Percentiles rank a stretch among this genome's conserved stretches.
phyloP scores from a whole-genome alignment of 1,140 invertebrate species.

The Drosophila teissieri region DNA sequence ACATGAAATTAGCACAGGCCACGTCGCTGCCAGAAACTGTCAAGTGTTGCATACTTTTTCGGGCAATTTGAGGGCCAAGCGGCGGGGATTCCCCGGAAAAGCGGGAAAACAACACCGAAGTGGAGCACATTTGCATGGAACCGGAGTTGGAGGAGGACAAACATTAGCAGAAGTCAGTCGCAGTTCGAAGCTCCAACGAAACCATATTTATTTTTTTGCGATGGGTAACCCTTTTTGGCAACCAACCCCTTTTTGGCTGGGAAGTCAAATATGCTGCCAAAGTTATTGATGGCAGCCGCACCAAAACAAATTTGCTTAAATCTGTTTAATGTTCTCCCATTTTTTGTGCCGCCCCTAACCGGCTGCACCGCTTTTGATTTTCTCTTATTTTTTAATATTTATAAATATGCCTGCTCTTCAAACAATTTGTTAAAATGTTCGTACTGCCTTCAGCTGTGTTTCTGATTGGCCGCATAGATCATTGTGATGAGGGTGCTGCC shows the following conservation, averaged over 20 bases:
- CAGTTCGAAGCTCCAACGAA: slow-evolving; percentile 6
- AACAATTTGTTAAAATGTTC: slow-evolving; percentile 26
- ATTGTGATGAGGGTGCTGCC: slow-evolving; percentile 56
- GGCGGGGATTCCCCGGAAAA: not conserved
- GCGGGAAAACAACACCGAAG: slow-evolving; percentile 3
- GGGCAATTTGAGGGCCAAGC: slow-evolving; percentile 43
- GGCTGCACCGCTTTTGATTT: slow-evolving; percentile 8
- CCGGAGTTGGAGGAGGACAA: slow-evolving; percentile 35
- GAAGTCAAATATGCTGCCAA: slow-evolving; percentile 78
- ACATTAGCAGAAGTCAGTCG: slow-evolving; percentile 49
- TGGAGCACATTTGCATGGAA: slow-evolving; percentile 71
- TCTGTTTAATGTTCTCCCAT: slow-evolving; percentile 81
- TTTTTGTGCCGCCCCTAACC: slow-evolving; percentile 56
- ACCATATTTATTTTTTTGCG: slow-evolving; percentile 26
- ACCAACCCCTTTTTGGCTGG: slow-evolving; percentile 18
- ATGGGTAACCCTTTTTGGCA: slow-evolving; percentile 37
- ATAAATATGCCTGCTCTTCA: slow-evolving; percentile 50
- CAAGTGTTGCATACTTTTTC: slow-evolving; percentile 73
- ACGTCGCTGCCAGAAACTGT: slow-evolving; percentile 43
- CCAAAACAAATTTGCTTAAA: slow-evolving; percentile 82
- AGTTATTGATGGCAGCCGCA: slow-evolving; percentile 80
- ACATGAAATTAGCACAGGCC: slow-evolving; percentile 65
- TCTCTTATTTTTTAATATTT: slow-evolving; percentile 57
- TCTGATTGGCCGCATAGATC: slow-evolving; percentile 64
- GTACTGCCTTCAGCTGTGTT: slow-evolving; percentile 19